Evolutionary conservation across 2,797 vertebrate species (phyloP).

Genomic region (Clangula hyemalis): DNA sequence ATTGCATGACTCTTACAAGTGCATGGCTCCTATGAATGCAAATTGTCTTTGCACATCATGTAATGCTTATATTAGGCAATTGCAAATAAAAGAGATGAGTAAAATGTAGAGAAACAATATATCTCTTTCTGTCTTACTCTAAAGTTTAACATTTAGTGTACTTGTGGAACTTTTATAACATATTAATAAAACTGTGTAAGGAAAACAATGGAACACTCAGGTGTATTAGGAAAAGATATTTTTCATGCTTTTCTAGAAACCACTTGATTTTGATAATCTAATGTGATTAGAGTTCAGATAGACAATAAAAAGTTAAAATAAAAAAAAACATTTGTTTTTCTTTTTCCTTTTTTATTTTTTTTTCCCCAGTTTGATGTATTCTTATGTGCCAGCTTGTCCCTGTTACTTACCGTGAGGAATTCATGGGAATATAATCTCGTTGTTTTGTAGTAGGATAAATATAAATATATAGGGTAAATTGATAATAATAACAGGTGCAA

Average conservation of each 20-base stretch:
- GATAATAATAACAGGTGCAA: neutral
- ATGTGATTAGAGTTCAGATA: neutral
- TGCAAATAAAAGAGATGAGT: neutral
- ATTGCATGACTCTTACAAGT: neutral
- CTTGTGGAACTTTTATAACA: neutral
- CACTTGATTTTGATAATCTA: neutral
- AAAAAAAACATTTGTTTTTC: neutral
- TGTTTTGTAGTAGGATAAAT: neutral
- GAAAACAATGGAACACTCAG: neutral
- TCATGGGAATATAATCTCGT: neutral
- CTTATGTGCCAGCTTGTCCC: neutral
- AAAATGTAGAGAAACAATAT: neutral
- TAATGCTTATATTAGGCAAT: neutral
- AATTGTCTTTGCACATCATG: neutral
- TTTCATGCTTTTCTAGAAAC: neutral
- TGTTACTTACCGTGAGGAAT: neutral
- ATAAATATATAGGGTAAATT: neutral
- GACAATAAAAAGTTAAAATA: neutral
- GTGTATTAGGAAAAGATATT: neutral
- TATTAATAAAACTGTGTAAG: neutral
- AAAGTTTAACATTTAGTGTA: neutral
- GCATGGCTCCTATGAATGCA: neutral
- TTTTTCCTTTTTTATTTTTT: neutral
- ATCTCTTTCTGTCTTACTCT: neutral
- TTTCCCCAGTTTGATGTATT: neutral